Evolutionary conservation across 2,888 invertebrate species (phyloP).

Genomic region (Melanophora roralis): DNA sequence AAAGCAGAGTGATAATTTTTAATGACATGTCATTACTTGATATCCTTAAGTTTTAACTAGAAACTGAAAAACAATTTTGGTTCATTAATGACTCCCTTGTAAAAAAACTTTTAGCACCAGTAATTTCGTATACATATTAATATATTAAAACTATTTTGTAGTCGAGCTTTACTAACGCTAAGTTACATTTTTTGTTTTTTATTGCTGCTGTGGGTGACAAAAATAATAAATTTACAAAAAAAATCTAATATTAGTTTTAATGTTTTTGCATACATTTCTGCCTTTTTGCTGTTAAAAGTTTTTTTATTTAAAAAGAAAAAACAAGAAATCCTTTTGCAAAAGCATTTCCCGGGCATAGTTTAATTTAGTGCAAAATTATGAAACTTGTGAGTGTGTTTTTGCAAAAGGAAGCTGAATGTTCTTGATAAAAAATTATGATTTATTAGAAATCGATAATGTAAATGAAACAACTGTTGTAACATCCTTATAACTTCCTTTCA

Average conservation of each 20-base stretch:
- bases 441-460: constrained; percentile 44
- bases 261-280: not conserved
- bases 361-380: constrained; percentile 18
- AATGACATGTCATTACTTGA: too few species aligned
- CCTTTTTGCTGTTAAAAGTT: not conserved
- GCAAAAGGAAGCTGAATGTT: constrained; percentile 26
- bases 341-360: constrained; percentile 31
- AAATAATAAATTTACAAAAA: constrained; percentile 19
- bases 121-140: too few species aligned
- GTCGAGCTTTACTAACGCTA: too few species aligned
- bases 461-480: constrained; percentile 27
- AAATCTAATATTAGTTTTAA: not conserved
- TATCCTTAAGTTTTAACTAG: too few species aligned
- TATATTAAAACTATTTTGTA: too few species aligned
- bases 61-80: too few species aligned
- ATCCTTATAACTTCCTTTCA: constrained; percentile 16
- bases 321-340: constrained; percentile 5
- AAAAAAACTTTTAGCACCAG: too few species aligned
- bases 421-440: constrained; percentile 18
- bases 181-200: not conserved
- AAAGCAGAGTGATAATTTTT: too few species aligned
- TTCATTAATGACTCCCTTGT: too few species aligned
- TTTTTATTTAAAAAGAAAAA: not conserved
- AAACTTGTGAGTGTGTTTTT: not conserved
- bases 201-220: constrained; percentile 24